phyloP scores from a whole-genome alignment of 2,888 invertebrate genomes.

The Epirrita christyi region DNA sequence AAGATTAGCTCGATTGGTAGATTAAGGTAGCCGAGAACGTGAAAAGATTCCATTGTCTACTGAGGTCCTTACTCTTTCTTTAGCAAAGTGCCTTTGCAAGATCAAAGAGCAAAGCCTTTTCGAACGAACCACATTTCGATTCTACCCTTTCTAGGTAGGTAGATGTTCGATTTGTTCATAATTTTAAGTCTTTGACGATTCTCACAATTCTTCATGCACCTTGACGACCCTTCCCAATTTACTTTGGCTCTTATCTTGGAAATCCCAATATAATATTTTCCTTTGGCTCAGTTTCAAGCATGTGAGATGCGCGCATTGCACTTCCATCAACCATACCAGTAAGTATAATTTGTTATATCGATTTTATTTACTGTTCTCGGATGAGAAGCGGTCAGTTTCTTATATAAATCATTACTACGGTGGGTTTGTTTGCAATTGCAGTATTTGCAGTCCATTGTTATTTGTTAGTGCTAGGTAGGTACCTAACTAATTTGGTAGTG shows the following conservation, averaged over 20 bases:
- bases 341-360: not conserved
- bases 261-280: conserved; percentile 16
- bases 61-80: conserved; percentile 1
- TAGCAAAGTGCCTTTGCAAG: too few relatives aligned
- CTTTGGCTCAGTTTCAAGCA: conserved; percentile 18
- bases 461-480: too few relatives aligned
- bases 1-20: not conserved
- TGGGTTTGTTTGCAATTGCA: not conserved
- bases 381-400: not conserved
- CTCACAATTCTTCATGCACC: not conserved
- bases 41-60: conserved; percentile 1
- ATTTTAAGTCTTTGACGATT: not conserved
- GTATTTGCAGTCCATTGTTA: not conserved
- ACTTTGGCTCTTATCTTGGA: conserved; percentile 14
- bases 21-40: not conserved
- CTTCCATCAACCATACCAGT: not conserved
- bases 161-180: too few relatives aligned
- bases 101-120: too few relatives aligned
- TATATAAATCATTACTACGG: too few relatives aligned
- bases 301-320: conserved; percentile 22
- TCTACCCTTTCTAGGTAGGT: not conserved
- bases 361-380: not conserved
- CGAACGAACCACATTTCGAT: not conserved
- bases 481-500: too few relatives aligned
- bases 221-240: not conserved